Base-by-base conservation (phyloP, 1,140 invertebrate species). In the Sycobia sp. region DNA sequence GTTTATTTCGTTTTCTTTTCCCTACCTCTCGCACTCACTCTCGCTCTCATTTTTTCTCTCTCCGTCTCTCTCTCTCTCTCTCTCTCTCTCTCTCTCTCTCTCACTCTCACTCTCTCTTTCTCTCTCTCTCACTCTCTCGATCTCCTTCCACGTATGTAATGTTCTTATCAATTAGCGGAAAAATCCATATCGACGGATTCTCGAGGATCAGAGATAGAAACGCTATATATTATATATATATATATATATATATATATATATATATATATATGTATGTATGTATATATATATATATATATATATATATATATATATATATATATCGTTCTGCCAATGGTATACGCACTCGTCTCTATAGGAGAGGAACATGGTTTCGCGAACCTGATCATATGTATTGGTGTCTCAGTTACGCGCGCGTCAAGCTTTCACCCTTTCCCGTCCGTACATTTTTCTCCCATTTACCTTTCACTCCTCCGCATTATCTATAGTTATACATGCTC, bases 161-260 rank as follows among this genome's bases (percentile, higher is more conserved):
- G 66, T 68, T 70, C 65, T 70, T 70, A 67, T 67, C 67, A 70
- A 72, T 71, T 72, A 66, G 67, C 69, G 63, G 62, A 68, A 72
- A 71, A 69, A 69, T 72, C 69, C 62, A 69, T 69, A 67, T 65
- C 55, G 67, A 70, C 51, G 50, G 44, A 54, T 71, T 71, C 67
- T 69, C 67, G 68, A 69, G 66, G 59, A 70, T 58, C 68, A 60
- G 63, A 55, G n/a, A n/a, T n/a, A n/a, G n/a, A n/a, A n/a, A n/a
- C n/a, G n/a, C n/a, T n/a, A n/a, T n/a, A n/a, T n/a, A n/a, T n/a
- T 43, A 56, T 11, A 54, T 66, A 69, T 38, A 59, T 61, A 36
- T 43, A 53, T 8, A 51, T 43, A 54, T 39, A 20, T 29, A 9
- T 38, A 55, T 43, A 56, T 11, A 54, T 66, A 69, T 38, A 59